Evolutionary conservation across 1,140 invertebrate genomes (phyloP).

Genomic region (Dinoponera quadriceps): DNA sequence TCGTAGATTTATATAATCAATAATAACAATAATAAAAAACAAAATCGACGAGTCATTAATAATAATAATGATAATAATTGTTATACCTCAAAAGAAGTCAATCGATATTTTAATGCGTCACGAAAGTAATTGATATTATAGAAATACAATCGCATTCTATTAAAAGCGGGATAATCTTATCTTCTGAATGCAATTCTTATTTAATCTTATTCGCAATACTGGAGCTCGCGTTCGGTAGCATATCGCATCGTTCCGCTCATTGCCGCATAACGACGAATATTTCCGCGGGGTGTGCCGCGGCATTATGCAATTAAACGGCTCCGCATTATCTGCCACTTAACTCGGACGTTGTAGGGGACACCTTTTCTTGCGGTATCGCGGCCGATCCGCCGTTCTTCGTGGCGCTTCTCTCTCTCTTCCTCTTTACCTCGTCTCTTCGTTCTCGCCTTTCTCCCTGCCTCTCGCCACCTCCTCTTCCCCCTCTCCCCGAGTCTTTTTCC

Average conservation of each 20-base stretch:
- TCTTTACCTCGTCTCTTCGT: neutral
- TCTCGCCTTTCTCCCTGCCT: neutral
- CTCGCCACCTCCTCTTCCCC: neutral
- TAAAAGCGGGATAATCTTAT: too few species aligned
- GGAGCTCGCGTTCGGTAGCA: neutral
- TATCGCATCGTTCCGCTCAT: neutral
- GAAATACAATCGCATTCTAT: too few species aligned
- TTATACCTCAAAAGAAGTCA: too few species aligned
- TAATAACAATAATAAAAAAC: too few species aligned
- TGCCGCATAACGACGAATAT: neutral
- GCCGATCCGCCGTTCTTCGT: neutral
- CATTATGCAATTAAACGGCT: constrained; percentile 60
- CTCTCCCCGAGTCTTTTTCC: neutral
- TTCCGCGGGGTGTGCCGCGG: constrained; percentile 12
- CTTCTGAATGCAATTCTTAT: too few species aligned
- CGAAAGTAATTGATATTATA: too few species aligned
- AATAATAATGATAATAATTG: too few species aligned
- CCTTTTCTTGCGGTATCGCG: constrained; percentile 48
- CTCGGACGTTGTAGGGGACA: constrained; percentile 47
- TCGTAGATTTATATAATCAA: too few species aligned
- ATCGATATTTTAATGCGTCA: too few species aligned
- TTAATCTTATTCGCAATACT: constrained; percentile 8
- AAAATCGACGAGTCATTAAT: too few species aligned
- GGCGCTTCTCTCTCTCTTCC: constrained; percentile 29
- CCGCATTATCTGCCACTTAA: constrained; percentile 61